Evolutionary conservation across 2,113 vertebrate species (phyloP).

Genomic region (Antechinus stuartii): DNA sequence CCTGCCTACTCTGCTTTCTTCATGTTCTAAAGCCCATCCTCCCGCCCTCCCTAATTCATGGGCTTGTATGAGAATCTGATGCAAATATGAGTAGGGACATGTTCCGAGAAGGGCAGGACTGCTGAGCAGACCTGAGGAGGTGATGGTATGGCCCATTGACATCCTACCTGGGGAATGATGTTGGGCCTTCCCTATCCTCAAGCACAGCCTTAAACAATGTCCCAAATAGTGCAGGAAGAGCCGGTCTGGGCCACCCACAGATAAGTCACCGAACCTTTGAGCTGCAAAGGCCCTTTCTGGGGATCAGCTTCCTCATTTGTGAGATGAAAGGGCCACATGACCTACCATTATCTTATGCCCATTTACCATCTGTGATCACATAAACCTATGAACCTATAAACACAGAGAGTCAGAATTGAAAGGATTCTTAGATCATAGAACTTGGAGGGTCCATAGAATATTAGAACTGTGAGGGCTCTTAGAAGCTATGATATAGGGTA

Average conservation of each 20-base stretch:
- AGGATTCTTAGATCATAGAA: background rate
- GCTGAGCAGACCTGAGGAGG: background rate
- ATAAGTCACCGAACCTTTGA: too few relatives aligned
- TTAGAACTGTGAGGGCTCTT: background rate
- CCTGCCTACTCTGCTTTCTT: background rate
- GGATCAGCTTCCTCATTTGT: background rate
- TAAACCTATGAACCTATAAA: background rate
- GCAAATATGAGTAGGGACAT: background rate
- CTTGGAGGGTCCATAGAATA: background rate
- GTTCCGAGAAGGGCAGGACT: background rate
- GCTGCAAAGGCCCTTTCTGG: background rate
- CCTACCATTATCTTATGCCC: background rate
- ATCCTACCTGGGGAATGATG: background rate
- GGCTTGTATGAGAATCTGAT: background rate
- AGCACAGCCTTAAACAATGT: too few relatives aligned
- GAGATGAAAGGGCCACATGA: background rate
- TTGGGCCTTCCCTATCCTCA: too few relatives aligned
- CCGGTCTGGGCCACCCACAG: too few relatives aligned
- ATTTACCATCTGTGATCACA: background rate
- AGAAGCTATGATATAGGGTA: too few relatives aligned
- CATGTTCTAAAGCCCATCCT: background rate
- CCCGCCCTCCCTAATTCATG: background rate
- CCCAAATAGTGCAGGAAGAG: too few relatives aligned
- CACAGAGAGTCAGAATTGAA: background rate
- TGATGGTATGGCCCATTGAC: background rate